These are phyloP conservation scores for Apodemus agrarius DNA, from an alignment of 2,797 vertebrate species.

Conservation along the genomic window DNA sequence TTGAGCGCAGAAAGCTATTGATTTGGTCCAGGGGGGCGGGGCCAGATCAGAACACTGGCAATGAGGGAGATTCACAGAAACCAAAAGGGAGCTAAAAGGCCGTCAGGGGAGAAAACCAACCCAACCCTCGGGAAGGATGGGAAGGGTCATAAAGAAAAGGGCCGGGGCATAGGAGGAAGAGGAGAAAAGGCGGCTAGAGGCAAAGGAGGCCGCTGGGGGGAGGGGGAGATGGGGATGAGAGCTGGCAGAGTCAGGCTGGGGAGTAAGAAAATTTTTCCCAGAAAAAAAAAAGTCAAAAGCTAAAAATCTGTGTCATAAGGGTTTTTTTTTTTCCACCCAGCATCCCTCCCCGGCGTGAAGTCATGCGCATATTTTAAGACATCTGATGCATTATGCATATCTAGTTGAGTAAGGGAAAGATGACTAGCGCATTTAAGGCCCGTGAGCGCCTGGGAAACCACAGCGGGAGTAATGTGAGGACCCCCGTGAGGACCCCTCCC, in stretches of 20 bases:
- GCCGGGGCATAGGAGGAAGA: background rate
- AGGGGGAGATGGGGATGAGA: no score
- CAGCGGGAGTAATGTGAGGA: constrained; percentile 32
- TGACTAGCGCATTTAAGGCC: constrained; percentile 69
- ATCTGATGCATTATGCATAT: constrained; percentile 58
- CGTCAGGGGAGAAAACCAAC: background rate
- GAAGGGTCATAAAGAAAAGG: background rate
- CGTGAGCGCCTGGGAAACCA: constrained; percentile 69
- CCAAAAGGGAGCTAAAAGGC: background rate
- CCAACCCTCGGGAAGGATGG: background rate
- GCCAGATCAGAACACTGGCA: background rate
- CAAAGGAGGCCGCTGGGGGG: no score
- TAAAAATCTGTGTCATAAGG: constrained; percentile 12
- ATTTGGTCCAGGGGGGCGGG: background rate
- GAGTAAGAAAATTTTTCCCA: background rate
- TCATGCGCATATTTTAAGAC: constrained; percentile 75
- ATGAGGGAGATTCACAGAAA: background rate
- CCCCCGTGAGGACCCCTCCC: no score
- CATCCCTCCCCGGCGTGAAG: constrained; percentile 58
- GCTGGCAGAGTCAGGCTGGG: background rate
- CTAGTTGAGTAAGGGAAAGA: constrained; percentile 68
- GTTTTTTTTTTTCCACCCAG: constrained; percentile 27
- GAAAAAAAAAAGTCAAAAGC: background rate
- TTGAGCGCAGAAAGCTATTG: background rate
- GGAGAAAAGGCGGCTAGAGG: background rate